Conservation (phyloP, 2,797 vertebrate genomes). For the Channallabes apus region DNA sequence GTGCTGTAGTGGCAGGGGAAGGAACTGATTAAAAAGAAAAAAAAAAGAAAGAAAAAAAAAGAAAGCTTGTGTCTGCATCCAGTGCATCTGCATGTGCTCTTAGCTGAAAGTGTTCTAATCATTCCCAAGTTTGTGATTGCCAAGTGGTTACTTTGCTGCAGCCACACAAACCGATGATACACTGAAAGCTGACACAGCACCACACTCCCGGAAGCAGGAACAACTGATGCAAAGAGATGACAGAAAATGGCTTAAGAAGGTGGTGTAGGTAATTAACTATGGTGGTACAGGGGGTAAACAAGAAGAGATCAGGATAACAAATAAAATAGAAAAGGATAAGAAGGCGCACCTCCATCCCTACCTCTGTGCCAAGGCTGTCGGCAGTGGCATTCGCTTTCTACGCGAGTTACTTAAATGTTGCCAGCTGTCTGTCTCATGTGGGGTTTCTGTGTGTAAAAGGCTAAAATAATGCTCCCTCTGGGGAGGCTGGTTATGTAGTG, state of each 20-base stretch:
- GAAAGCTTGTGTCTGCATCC: neutral
- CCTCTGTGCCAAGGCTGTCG: slow-evolving; percentile 13
- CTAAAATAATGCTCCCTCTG: slow-evolving; percentile 19
- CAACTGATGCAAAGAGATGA: neutral
- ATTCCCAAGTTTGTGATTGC: neutral
- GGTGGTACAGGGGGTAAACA: neutral
- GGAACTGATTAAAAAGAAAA: neutral
- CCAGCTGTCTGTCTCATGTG: slow-evolving; percentile 30
- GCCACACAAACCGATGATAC: neutral
- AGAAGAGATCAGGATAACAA: neutral
- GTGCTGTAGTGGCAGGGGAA: neutral
- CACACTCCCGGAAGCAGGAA: neutral
- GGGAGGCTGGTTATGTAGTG: slow-evolving; percentile 25
- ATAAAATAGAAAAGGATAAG: neutral
- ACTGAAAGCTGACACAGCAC: neutral
- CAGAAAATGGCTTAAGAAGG: neutral
- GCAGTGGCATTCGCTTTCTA: slow-evolving; percentile 23
- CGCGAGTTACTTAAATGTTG: slow-evolving; percentile 42
- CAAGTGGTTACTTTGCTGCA: neutral
- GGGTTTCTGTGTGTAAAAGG: slow-evolving; percentile 21
- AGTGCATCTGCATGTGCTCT: neutral
- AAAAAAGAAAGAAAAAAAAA: too few relatives aligned
- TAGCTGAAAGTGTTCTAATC: neutral
- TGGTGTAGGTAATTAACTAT: neutral
- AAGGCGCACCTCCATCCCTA: neutral